Conservation (phyloP, 2,113 vertebrate genomes). For the Isichthys henryi region DNA sequence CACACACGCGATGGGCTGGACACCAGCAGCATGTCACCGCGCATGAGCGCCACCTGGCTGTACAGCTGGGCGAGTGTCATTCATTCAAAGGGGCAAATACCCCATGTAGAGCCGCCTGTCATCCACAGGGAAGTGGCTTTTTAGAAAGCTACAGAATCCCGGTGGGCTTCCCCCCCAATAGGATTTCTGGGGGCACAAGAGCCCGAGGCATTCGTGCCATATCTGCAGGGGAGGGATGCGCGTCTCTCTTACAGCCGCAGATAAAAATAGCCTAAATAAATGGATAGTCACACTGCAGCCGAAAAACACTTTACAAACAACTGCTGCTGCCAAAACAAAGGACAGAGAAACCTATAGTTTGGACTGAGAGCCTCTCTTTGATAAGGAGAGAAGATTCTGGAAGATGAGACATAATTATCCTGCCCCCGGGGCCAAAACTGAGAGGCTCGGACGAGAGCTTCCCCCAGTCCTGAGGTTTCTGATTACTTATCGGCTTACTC, state of each 20-base stretch:
- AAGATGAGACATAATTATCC: neutral
- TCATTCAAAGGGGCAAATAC: neutral
- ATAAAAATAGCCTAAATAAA: neutral
- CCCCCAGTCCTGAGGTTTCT: neutral
- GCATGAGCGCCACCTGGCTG: neutral
- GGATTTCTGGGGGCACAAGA: neutral
- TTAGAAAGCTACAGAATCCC: neutral
- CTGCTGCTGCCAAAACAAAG: neutral
- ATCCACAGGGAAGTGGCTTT: neutral
- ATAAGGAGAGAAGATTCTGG: neutral
- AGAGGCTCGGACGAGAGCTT: neutral
- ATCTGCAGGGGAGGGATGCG: neutral
- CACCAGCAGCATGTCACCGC: neutral
- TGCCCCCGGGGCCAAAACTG: neutral
- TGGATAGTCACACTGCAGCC: neutral
- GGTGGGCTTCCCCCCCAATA: neutral
- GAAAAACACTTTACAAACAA: neutral
- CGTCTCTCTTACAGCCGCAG: neutral
- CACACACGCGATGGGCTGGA: neutral
- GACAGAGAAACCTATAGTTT: neutral
- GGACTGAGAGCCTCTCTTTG: neutral
- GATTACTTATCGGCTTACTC: neutral
- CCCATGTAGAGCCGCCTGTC: neutral
- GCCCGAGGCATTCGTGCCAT: neutral
- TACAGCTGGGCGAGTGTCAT: neutral